A percentile compares a stretch with the other conserved stretches of the same genome.
These are phyloP conservation scores for Dryococelus australis DNA, from an alignment of 2,888 invertebrate genomes.

Conservation along the genomic window DNA sequence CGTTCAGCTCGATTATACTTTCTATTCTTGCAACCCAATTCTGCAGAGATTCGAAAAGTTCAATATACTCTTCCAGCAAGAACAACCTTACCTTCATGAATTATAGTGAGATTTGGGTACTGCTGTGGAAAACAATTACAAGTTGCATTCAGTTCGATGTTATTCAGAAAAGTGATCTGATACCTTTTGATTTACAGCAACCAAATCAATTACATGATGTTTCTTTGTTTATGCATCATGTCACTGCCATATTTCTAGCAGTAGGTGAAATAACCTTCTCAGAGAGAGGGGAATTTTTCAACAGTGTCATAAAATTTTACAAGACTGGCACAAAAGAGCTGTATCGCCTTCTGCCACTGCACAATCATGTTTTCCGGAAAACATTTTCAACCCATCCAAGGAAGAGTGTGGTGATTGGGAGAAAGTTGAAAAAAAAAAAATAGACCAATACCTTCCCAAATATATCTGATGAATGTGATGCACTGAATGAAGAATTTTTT, in stretches of 20 bases:
- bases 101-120: slow-evolving; percentile 27
- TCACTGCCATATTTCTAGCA: neutral
- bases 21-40: slow-evolving; percentile 6
- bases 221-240: neutral
- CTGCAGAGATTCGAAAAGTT: slow-evolving; percentile 17
- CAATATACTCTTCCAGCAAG: slow-evolving; percentile 25
- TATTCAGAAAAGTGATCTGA: slow-evolving; percentile 22
- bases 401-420: neutral
- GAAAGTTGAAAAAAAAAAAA: slow-evolving; percentile 6
- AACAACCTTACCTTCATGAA: slow-evolving; percentile 22
- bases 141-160: slow-evolving; percentile 27
- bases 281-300: neutral
- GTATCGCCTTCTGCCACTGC: neutral
- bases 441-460: neutral
- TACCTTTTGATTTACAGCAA: neutral
- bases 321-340: slow-evolving; percentile 23
- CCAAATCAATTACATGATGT: neutral
- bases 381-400: slow-evolving; percentile 1
- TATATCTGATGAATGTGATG: neutral
- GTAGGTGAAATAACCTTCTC: neutral
- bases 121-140: slow-evolving; percentile 13
- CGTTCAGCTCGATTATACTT: slow-evolving; percentile 10
- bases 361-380: neutral
- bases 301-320: neutral
- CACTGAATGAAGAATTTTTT: neutral